Evolutionary conservation across 2,113 vertebrate genomes (phyloP), one percentile per base, ranked within the genome.

Genomic region (Andinoacara biseriatus): DNA sequence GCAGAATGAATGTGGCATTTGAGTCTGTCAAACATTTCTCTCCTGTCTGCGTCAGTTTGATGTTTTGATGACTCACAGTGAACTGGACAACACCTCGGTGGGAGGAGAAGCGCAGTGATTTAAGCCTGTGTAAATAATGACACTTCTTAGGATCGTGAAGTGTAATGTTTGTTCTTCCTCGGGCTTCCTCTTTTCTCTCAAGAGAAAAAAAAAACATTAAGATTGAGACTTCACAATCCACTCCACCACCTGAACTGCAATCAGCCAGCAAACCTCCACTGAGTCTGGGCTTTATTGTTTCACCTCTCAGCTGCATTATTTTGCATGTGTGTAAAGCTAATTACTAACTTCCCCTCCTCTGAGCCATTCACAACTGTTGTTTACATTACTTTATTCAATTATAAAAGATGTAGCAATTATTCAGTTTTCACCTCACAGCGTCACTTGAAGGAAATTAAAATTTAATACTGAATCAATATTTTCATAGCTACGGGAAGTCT

Each of bases 31-130:
- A 31, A 69, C 40, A 13, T 11, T 22, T 60, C 43, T 65, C 46
- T 74, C 4, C 58, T 8, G 26, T 46, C 67, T 80, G 60, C 54
- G 18, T 78, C 49, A 49, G 17, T 13, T 82, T 60, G 65, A 72
- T 90, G 76, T 88, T 83, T 74, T 1, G 62, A 63, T 90, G 90
- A 90, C 24, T 92, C 89, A 89, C 81, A 1, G 26, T 33, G 76
- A 87, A 75, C 58, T 15, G 31, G 85, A 81, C 65, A 40, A 54
- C 81, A 57, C 82, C 57, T 69, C 9, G 61, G 86, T 86, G 43
- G 83, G 83, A 81, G 80, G 63, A 80, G 56, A 33, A 86, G 56
- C 18, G 57, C 63, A 60, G 43, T 10, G 33, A 74, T 78, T 56
- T 29, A 20, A 33, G 43, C 22, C 24, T 31, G 14, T n/a, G 78